These are phyloP conservation scores for Chamaea fasciata DNA, from an alignment of 2,113 vertebrate genomes.

Conservation along the genomic window DNA sequence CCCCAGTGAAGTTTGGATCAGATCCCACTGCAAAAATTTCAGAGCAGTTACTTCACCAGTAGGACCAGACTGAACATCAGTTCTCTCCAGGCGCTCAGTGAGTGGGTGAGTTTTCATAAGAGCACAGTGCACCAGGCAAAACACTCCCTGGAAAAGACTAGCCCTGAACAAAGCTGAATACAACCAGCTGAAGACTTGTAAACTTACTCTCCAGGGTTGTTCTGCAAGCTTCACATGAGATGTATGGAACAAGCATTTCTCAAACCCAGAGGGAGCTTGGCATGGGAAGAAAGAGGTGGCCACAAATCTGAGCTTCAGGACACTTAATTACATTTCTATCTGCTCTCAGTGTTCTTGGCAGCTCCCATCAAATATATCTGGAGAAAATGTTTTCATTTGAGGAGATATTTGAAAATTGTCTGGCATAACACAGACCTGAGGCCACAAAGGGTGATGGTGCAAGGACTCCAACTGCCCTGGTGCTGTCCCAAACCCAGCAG, in stretches of 20 bases:
- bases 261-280: neutral
- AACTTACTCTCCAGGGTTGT: neutral
- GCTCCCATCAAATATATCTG: neutral
- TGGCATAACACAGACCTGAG: neutral
- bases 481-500: neutral
- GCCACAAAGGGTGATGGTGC: neutral
- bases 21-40: neutral
- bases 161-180: neutral
- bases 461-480: rapidly evolving
- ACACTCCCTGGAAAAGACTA: neutral
- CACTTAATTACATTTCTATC: slow-evolving; percentile 15
- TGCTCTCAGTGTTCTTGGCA: neutral
- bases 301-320: slow-evolving; percentile 12
- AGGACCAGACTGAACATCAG: neutral
- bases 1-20: neutral
- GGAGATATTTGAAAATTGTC: neutral
- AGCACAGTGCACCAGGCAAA: neutral
- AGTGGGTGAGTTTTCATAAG: neutral
- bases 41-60: neutral
- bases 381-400: neutral
- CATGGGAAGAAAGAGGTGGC: neutral
- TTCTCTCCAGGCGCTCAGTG: neutral
- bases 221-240: neutral
- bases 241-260: neutral
- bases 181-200: neutral